Base-by-base conservation (phyloP, 2,113 vertebrate species). In the Aramus guarauna region DNA sequence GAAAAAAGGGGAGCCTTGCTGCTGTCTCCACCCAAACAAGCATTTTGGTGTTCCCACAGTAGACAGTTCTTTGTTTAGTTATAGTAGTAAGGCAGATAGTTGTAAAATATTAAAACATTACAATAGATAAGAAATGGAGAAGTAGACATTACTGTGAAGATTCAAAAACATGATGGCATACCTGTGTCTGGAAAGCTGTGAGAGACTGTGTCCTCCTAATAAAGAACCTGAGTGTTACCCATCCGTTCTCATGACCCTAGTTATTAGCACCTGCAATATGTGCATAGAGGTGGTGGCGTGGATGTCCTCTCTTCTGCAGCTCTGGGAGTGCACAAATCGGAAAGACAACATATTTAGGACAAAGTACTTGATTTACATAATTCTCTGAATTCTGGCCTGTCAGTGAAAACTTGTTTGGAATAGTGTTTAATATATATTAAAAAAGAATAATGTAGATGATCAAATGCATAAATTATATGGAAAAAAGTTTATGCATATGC, bases 201-300 rank as follows among this genome's bases (percentile, higher is more conserved):
- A 48, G 29, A 62, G 36, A 45, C 22, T 30, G 3, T 56, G 45
- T 45, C 37, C 12, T 27, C 43, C 43, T 55, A 41, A 17, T 60
- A 34, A 48, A 47, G 48, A 77, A 82, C 64, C 11, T 6, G 45
- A 37, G 22, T 16, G 37, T 59, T 52, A 52, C 10, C 48, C 29
- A 32, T 58, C 48, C 0, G 0, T 36, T 68, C 19, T 20, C 4
- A 2, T 48, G 47, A 67, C 36, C 22, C n/a, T 24, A 7, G 22
- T 41, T 55, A 21, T 15, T 60, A 21, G 36, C 15, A 56, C 41
- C 34, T 63, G 37, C 32, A 71, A 3, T 21, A 23, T 26, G 6
- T 14, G 13, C 45, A 22, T 22, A 52, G 23, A 64, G 56, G 21
- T 39, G 58, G 21, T 45, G 29, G 68, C 50, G 41, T 59, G 76